Base-by-base conservation (phyloP, 1,140 invertebrate species). In the Kradibia gibbosae region DNA sequence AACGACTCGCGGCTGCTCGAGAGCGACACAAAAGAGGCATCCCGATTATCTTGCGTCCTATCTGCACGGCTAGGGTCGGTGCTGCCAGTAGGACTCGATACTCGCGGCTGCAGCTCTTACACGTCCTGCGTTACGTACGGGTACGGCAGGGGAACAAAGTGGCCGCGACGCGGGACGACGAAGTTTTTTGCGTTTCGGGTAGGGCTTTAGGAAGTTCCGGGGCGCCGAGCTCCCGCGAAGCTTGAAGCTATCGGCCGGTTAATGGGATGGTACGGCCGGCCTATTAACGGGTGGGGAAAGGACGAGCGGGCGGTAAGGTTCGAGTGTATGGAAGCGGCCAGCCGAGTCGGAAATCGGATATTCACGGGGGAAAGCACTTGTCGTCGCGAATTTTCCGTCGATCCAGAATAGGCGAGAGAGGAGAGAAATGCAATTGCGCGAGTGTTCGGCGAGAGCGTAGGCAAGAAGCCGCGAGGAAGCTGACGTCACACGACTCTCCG, bases 351-450 rank as follows among this genome's bases (percentile, higher is more conserved):
- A 80, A 78, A 82, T 71, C 76, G 78, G 79, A 82, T 77, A 70
- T 76, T 80, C 42, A 82, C 82, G 80, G 81, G 83, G 83, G 80
- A 82, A 62, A 78, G 53, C 73, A 75, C 73, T 53, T 75, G 55
- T 45, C 53, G 55, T 3, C 17, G 65, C 74, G 25, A 45, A 57
- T 77, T 65, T 42, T 77, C 55, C 39, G 57, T 65, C 57, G 48
- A 62, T 42, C 57, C 22, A 67, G 34, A 39, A 0, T 80, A 78
- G 78, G 65, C 65, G 78, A 55, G 70, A 45, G 39, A 34, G 73
- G 67, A 75, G 65, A n/a, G 60, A 77, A 53, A 53, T 53, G 50
- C n/a, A n/a, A n/a, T n/a, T n/a, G 50, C 34, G 34, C 17, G 34
- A 39, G 36, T 39, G 8, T 22, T 36, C 31, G 25, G 2, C 10